These are phyloP conservation scores for Trichomycterus rosablanca DNA, from an alignment of 2,113 vertebrate species.

Conservation along the genomic window DNA sequence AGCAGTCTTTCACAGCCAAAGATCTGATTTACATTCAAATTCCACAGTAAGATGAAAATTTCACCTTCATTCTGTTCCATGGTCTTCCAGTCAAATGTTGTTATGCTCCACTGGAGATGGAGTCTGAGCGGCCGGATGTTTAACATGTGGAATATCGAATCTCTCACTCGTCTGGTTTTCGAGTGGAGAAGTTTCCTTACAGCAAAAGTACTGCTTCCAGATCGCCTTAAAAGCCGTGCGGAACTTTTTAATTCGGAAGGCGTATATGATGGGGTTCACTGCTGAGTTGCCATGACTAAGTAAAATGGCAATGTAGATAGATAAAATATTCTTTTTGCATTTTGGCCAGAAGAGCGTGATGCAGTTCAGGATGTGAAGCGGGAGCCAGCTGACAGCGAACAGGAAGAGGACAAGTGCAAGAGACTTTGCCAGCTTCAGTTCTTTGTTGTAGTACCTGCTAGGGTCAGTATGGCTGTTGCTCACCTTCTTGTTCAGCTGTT, in stretches of 20 bases:
- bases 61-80: background rate
- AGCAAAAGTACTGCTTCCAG: constrained; percentile 90
- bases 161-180: constrained; percentile 65
- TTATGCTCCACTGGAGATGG: constrained; percentile 45
- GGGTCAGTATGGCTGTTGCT: constrained; percentile 76
- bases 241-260: constrained; percentile 95
- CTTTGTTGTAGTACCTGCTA: constrained; percentile 92
- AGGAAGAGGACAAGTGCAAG: constrained; percentile 91
- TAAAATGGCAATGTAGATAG: constrained; percentile 86
- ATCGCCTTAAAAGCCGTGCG: constrained; percentile 87
- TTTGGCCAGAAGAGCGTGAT: constrained; percentile 85
- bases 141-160: constrained; percentile 47
- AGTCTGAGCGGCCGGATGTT: too few relatives aligned
- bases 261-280: constrained; percentile 94
- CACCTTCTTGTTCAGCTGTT: constrained; percentile 89
- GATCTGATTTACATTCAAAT: constrained; percentile 40
- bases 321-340: constrained; percentile 72
- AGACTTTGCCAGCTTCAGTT: constrained; percentile 93
- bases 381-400: constrained; percentile 91
- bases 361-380: constrained; percentile 90
- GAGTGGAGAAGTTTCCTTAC: constrained; percentile 60
- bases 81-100: constrained; percentile 40
- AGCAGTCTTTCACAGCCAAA: constrained; percentile 5
- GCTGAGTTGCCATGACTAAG: constrained; percentile 94
- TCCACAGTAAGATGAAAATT: background rate